phyloP scores from a whole-genome alignment of 2,888 invertebrate genomes.

The Carabus problematicus region DNA sequence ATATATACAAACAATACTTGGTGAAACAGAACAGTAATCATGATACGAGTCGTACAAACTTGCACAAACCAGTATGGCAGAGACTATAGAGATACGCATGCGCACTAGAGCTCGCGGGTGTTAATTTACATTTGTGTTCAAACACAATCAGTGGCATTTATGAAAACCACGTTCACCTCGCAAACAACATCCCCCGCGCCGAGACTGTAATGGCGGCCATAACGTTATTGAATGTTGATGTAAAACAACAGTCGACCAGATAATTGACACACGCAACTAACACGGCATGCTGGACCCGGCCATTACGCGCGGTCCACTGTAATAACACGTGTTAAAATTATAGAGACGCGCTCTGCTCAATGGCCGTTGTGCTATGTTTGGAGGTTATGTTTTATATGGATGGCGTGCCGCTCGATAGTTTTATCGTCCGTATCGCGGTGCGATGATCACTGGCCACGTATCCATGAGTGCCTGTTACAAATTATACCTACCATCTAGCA shows the following conservation, averaged over 20 bases:
- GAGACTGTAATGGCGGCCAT: slow-evolving; percentile 24
- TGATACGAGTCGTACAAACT: too few species aligned
- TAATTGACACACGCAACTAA: slow-evolving; percentile 2
- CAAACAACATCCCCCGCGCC: slow-evolving; percentile 16
- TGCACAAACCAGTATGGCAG: too few species aligned
- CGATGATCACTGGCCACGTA: slow-evolving; percentile 21
- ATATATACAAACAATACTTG: too few species aligned
- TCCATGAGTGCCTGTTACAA: slow-evolving; percentile 34
- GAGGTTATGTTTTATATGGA: not conserved
- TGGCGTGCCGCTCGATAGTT: slow-evolving; percentile 33
- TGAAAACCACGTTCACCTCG: slow-evolving; percentile 23
- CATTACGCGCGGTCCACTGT: slow-evolving; percentile 8
- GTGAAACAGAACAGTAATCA: too few species aligned
- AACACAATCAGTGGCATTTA: slow-evolving; percentile 41
- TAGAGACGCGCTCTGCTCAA: not conserved
- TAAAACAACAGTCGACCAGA: slow-evolving; percentile 22
- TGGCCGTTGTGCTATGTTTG: not conserved
- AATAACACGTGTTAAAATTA: slow-evolving; percentile 40
- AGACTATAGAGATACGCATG: not conserved
- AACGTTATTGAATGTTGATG: slow-evolving; percentile 41
- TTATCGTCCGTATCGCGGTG: slow-evolving; percentile 16
- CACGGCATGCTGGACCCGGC: not conserved
- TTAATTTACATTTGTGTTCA: slow-evolving; percentile 38
- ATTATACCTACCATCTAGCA: not conserved
- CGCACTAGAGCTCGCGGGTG: slow-evolving; percentile 20